phyloP scores from a whole-genome alignment of 2,113 vertebrate species.

The Sinosuthora webbiana region DNA sequence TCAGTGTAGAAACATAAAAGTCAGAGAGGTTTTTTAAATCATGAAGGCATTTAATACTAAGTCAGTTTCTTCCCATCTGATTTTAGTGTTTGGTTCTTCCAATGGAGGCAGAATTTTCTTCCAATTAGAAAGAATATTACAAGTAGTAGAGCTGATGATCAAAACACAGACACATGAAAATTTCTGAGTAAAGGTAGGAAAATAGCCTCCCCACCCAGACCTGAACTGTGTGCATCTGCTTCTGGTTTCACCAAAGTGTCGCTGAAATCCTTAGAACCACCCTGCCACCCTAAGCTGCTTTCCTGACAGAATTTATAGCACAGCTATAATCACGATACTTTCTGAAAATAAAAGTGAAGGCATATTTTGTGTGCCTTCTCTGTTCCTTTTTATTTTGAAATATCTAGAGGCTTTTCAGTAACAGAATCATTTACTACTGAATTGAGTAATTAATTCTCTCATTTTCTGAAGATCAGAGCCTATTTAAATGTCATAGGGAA shows the following conservation, averaged over 20 bases:
- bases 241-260: not conserved
- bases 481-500: slow-evolving; percentile 9
- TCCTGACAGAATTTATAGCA: not conserved
- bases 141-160: not conserved
- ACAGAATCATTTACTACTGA: not conserved
- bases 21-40: not conserved
- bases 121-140: not conserved
- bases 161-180: not conserved
- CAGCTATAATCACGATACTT: not conserved
- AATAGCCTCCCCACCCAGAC: not conserved
- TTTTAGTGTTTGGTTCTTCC: not conserved
- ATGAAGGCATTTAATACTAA: not conserved
- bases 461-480: not conserved
- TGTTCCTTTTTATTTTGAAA: not conserved
- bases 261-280: not conserved
- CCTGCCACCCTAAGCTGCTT: not conserved
- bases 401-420: not conserved
- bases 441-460: not conserved
- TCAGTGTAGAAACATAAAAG: not conserved
- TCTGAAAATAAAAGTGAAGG: not conserved
- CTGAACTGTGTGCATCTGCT: not conserved
- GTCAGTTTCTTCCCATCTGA: not conserved
- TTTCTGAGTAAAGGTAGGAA: not conserved
- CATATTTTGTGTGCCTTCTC: not conserved
- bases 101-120: not conserved